Evolutionary conservation across 2,113 vertebrate genomes (phyloP).

Genomic region (Panthera uncia): DNA sequence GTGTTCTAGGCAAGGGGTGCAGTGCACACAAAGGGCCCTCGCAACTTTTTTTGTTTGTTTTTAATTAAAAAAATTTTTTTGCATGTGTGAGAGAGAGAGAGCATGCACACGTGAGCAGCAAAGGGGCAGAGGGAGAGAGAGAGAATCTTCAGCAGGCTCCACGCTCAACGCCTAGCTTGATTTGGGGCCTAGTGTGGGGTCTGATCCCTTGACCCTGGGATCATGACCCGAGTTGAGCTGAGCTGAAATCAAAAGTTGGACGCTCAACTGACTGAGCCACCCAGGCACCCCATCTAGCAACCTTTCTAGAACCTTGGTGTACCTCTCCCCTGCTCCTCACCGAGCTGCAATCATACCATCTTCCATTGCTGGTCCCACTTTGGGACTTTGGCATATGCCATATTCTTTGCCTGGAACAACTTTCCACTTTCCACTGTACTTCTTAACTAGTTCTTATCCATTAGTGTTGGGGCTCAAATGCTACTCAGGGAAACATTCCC

Average conservation of each 20-base stretch:
- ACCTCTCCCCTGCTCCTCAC: not conserved
- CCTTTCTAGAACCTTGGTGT: not conserved
- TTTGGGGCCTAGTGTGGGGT: too few relatives aligned
- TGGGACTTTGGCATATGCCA: not conserved
- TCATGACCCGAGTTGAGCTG: too few relatives aligned
- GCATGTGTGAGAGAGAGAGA: too few relatives aligned
- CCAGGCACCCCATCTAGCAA: not conserved
- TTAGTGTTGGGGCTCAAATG: not conserved
- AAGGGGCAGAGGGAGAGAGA: too few relatives aligned
- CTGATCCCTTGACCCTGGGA: too few relatives aligned
- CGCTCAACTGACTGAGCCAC: too few relatives aligned
- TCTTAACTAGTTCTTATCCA: not conserved
- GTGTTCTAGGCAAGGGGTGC: not conserved
- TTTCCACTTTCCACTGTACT: not conserved
- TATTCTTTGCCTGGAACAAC: not conserved
- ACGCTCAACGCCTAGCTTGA: too few relatives aligned
- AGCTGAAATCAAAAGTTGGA: too few relatives aligned
- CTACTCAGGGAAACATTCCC: not conserved
- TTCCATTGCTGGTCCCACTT: not conserved
- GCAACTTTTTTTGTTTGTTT: too few relatives aligned
- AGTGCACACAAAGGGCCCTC: not conserved
- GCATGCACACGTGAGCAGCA: rapidly evolving
- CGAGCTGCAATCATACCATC: not conserved
- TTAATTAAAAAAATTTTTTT: too few relatives aligned
- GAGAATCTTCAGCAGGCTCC: too few relatives aligned